phyloP scores from a whole-genome alignment of 1,140 invertebrate species.

The Brachionus manjavacas region DNA sequence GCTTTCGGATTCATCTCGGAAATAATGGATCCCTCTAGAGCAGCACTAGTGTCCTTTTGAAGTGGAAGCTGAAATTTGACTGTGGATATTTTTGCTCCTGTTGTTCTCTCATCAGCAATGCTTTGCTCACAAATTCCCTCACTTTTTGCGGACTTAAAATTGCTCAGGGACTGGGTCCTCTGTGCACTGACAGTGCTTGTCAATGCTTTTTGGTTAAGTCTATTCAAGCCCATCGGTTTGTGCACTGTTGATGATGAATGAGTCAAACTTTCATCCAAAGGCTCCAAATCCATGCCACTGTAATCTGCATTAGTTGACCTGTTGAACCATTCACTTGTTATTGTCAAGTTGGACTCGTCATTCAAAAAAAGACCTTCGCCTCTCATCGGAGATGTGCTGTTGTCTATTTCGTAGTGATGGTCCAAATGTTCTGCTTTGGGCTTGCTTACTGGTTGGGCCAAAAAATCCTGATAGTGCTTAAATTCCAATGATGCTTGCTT shows the following conservation, averaged over 20 bases:
- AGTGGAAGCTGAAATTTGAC: conserved; percentile 7
- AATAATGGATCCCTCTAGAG: not conserved
- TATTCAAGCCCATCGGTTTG: not conserved
- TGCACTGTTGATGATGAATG: not conserved
- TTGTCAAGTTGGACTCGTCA: conserved; percentile 36
- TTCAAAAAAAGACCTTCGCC: conserved; percentile 40
- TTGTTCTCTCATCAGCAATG: not conserved
- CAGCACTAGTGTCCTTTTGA: conserved; percentile 5
- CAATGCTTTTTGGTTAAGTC: conserved; percentile 18
- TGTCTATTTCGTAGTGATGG: conserved; percentile 27
- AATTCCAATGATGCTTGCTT: conserved; percentile 17
- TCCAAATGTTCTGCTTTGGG: not conserved
- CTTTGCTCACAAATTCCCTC: not conserved
- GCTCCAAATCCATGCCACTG: conserved; percentile 30
- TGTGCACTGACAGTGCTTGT: conserved; percentile 40
- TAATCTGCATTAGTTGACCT: conserved; percentile 17
- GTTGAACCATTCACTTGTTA: conserved; percentile 39
- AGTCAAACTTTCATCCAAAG: conserved; percentile 36
- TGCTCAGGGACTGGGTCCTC: conserved; percentile 29
- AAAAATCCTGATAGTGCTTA: not conserved
- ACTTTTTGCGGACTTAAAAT: conserved; percentile 4
- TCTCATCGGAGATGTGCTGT: conserved; percentile 25
- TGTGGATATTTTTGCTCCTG: not conserved
- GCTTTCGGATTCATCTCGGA: conserved; percentile 20
- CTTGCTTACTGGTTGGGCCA: not conserved